A percentile compares a stretch with the other conserved stretches of the same genome.
phyloP scores from a whole-genome alignment of 2,797 vertebrate genomes.

The Eutrigla gurnardus region DNA sequence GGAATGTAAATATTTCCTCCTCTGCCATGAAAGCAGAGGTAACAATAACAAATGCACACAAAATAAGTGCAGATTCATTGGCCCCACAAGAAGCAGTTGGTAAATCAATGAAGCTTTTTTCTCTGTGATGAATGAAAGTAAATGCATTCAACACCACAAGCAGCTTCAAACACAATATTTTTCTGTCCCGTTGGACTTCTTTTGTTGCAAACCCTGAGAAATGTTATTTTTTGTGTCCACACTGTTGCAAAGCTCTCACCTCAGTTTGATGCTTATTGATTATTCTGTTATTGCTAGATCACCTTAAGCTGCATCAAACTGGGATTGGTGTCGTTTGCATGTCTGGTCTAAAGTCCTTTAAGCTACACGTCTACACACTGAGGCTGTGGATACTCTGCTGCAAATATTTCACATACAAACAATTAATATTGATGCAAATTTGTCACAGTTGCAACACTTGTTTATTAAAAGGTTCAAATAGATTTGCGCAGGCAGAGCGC shows the following conservation, averaged over 20 bases:
- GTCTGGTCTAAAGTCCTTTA: neutral
- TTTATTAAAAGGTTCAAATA: neutral
- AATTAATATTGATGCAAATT: neutral
- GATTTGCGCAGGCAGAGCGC: neutral
- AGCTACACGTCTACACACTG: no score
- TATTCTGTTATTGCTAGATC: conserved; percentile 13
- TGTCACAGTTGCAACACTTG: neutral
- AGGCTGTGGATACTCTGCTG: neutral
- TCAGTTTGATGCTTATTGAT: conserved; percentile 28
- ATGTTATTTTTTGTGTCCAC: conserved; percentile 11
- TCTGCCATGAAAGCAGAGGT: conserved; percentile 44
- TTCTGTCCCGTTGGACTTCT: conserved; percentile 19
- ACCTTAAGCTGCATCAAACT: conserved; percentile 9
- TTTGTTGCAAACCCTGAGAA: conserved; percentile 30
- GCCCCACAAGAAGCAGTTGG: conserved; percentile 43
- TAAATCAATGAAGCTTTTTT: conserved; percentile 23
- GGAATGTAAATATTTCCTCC: conserved; percentile 46
- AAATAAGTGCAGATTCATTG: conserved; percentile 57
- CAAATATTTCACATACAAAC: neutral
- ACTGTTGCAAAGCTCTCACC: conserved; percentile 3
- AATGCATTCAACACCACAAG: conserved; percentile 55
- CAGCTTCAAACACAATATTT: conserved; percentile 46
- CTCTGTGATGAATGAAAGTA: conserved; percentile 54
- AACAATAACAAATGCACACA: conserved; percentile 67
- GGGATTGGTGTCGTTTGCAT: neutral